phyloP scores from a whole-genome alignment of 2,888 invertebrate genomes.

The Phalangium opilio region DNA sequence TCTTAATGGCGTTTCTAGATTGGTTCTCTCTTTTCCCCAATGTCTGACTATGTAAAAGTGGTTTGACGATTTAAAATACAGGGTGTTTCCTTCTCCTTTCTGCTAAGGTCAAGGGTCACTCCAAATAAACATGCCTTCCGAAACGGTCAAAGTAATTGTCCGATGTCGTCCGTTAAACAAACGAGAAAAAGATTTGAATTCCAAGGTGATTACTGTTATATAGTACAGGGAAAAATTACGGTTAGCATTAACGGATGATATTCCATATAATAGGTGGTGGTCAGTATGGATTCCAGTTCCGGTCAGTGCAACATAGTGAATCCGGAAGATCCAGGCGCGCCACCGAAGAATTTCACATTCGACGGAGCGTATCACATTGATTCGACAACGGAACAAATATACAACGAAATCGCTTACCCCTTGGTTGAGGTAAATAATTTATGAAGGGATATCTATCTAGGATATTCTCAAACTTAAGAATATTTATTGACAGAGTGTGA shows the following conservation, averaged over 20 bases:
- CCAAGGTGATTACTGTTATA: slow-evolving; percentile 38
- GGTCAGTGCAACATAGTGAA: slow-evolving; percentile 46
- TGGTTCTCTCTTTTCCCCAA: no score
- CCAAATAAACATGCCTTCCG: slow-evolving; percentile 25
- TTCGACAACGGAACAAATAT: slow-evolving; percentile 66
- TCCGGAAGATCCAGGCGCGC: slow-evolving; percentile 43
- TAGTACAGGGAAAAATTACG: neutral
- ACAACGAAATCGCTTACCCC: slow-evolving; percentile 71
- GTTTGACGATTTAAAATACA: no score
- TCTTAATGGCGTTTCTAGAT: no score
- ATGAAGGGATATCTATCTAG: neutral
- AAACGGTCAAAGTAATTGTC: slow-evolving; percentile 65
- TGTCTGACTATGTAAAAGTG: no score
- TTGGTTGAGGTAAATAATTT: slow-evolving; percentile 49
- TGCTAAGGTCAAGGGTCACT: no score
- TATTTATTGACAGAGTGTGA: slow-evolving; percentile 48
- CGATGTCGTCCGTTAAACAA: slow-evolving; percentile 73
- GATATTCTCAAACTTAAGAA: neutral
- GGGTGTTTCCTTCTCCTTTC: no score
- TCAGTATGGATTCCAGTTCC: slow-evolving; percentile 46
- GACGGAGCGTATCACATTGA: slow-evolving; percentile 65
- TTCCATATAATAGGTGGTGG: slow-evolving; percentile 47
- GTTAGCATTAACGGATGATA: no score
- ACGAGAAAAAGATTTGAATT: slow-evolving; percentile 50
- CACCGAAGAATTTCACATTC: slow-evolving; percentile 57